Conservation (phyloP, 1,140 invertebrate species). For the Aphis craccivora region DNA sequence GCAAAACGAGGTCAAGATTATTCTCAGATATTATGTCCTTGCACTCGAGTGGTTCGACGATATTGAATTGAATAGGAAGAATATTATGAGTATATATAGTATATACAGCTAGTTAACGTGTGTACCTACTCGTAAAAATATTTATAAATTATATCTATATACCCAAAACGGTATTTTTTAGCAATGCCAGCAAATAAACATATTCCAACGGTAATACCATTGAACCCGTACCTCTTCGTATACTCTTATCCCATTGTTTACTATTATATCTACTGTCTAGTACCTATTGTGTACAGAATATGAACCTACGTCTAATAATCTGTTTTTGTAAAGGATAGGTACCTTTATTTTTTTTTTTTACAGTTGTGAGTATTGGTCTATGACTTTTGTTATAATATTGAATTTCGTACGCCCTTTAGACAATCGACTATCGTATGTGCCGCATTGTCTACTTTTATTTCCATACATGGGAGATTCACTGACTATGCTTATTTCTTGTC, state of each 20-base stretch:
- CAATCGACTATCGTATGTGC: not conserved
- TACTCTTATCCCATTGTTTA: not conserved
- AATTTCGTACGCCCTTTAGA: not conserved
- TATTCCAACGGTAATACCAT: not conserved
- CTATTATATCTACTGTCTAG: not conserved
- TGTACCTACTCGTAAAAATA: not conserved
- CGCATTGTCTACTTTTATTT: not conserved
- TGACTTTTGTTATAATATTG: not conserved
- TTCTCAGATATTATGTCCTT: conserved; percentile 28
- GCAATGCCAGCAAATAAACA: not conserved
- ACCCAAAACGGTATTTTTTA: conserved; percentile 9
- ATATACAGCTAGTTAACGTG: not conserved
- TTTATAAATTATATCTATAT: not conserved
- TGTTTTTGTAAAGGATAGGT: not conserved
- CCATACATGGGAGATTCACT: too few relatives aligned
- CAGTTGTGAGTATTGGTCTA: not conserved
- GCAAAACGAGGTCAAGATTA: conserved; percentile 44
- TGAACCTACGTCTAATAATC: not conserved
- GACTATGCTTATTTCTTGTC: not conserved
- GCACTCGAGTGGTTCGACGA: not conserved
- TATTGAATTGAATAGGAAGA: conserved; percentile 6
- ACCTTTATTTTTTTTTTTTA: not conserved
- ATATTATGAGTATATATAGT: not conserved
- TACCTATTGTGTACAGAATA: not conserved
- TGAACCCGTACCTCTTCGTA: not conserved